Conservation (phyloP, 2,797 vertebrate species). For the Phrynocephalus vlangalii region DNA sequence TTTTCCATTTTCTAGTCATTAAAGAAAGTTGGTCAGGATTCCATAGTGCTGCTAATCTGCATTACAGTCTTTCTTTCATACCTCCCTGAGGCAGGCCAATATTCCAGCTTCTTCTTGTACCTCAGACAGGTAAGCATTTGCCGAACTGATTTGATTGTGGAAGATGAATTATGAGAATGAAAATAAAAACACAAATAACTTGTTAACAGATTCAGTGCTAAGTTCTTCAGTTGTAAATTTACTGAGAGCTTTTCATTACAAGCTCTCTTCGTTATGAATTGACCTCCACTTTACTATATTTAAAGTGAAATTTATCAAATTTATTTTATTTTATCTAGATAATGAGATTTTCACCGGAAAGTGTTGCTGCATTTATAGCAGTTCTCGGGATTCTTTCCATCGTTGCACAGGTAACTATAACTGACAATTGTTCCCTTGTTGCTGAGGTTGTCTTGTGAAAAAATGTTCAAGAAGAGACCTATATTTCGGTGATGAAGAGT, state of each 20-base stretch:
- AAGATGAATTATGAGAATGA: not conserved
- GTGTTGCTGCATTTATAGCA: slow-evolving; percentile 88
- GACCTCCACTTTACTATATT: not conserved
- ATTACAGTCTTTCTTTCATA: slow-evolving; percentile 91
- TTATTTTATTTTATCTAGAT: slow-evolving; percentile 74
- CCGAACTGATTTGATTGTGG: slow-evolving; percentile 15
- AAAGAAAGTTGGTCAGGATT: slow-evolving; percentile 90
- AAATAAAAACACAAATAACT: not conserved
- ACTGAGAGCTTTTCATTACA: too few relatives aligned
- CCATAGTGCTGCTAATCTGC: slow-evolving; percentile 89
- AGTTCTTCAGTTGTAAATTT: not conserved
- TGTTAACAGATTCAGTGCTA: not conserved
- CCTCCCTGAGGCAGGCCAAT: slow-evolving; percentile 89
- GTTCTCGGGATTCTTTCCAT: slow-evolving; percentile 89
- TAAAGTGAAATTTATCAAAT: not conserved
- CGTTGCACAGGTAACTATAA: slow-evolving; percentile 84
- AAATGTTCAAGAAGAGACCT: not conserved
- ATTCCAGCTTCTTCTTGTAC: slow-evolving; percentile 91
- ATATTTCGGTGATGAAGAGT: not conserved
- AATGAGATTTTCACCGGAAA: slow-evolving; percentile 89
- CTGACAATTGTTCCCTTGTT: not conserved
- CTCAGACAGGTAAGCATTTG: slow-evolving; percentile 83
- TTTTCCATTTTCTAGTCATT: slow-evolving; percentile 76
- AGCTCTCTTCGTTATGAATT: too few relatives aligned
- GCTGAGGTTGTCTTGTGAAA: not conserved